phyloP scores from a whole-genome alignment of 2,113 vertebrate genomes.

The Coturnix japonica region DNA sequence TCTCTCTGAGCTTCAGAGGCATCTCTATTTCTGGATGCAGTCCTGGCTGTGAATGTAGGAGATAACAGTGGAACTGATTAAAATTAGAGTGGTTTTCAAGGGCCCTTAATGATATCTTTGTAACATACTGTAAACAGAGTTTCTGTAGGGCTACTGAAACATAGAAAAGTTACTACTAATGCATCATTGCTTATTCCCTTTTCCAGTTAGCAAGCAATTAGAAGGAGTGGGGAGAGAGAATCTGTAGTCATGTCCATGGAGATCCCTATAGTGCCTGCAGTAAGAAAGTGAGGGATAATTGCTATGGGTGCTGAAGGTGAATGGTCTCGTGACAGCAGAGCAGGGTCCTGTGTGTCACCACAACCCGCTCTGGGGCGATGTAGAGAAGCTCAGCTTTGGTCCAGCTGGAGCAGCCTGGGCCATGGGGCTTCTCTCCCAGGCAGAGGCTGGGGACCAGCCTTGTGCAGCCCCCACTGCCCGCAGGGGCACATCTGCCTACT shows the following conservation, averaged over 20 bases:
- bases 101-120: not conserved
- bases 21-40: not conserved
- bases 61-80: not conserved
- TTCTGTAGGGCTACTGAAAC: not conserved
- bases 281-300: not conserved
- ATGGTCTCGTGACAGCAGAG: not conserved
- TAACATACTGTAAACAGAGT: not conserved
- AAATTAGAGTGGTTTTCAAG: not conserved
- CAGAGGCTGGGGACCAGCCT: not conserved
- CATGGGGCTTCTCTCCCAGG: not conserved
- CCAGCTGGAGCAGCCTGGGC: too few species aligned
- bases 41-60: not conserved
- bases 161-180: rapidly evolving
- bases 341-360: not conserved
- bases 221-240: rapidly evolving
- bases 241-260: not conserved
- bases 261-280: not conserved
- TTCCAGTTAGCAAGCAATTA: not conserved
- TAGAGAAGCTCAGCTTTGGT: not conserved
- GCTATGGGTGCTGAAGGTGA: rapidly evolving
- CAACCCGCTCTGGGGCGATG: rapidly evolving
- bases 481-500: too few species aligned
- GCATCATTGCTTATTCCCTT: not conserved
- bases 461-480: too few species aligned
- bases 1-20: not conserved